Conservation (phyloP, 30 jellyfish, hydroid and myxozoan genomes). For the Pelagia noctiluca region DNA sequence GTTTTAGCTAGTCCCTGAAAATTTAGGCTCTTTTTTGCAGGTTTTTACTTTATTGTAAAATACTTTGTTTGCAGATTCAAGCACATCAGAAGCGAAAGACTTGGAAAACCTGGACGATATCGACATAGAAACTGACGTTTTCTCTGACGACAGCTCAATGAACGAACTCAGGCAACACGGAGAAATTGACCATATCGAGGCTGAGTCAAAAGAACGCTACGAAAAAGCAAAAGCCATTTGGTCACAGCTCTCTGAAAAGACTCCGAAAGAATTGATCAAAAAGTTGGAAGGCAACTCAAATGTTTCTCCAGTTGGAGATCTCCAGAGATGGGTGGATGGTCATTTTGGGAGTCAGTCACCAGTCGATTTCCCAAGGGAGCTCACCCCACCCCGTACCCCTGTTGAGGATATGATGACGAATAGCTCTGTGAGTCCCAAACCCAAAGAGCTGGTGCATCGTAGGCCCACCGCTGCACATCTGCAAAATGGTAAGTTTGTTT, state of each 20-base stretch:
- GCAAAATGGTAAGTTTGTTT: no score
- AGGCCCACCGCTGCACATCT: no score
- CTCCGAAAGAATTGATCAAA: conserved; percentile 11
- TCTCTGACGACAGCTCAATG: conserved; percentile 50
- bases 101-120: conserved; percentile 31
- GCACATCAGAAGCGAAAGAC: neutral
- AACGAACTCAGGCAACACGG: neutral
- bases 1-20: no score
- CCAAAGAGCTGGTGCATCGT: no score
- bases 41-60: no score
- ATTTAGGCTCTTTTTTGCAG: no score
- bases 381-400: conserved; percentile 93
- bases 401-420: conserved; percentile 53
- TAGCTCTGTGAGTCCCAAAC: neutral
- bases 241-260: neutral
- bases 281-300: conserved; percentile 47
- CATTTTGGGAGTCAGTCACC: conserved; percentile 86
- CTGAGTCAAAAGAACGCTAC: neutral
- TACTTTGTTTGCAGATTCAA: neutral
- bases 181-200: neutral
- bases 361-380: conserved; percentile 70
- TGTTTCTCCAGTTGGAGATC: conserved; percentile 87
- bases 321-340: conserved; percentile 97
- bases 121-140: conserved; percentile 50
- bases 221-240: neutral